Conservation (phyloP, 2,113 vertebrate species). For the Martes martes region DNA sequence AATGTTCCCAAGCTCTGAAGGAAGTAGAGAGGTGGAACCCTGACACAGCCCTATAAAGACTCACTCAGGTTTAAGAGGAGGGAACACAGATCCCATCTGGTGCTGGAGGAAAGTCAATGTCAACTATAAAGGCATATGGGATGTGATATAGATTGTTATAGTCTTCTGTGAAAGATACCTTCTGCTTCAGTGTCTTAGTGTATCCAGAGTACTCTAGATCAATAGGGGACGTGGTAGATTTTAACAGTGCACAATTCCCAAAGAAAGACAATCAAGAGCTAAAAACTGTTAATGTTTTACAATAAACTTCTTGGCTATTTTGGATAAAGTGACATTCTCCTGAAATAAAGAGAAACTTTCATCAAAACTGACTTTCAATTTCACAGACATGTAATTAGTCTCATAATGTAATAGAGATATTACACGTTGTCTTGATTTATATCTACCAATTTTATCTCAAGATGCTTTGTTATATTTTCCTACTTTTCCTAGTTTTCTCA, state of each 20-base stretch:
- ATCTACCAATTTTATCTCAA: constrained; percentile 61
- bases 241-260: neutral
- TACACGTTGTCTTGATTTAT: constrained; percentile 66
- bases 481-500: constrained; percentile 58
- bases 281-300: constrained; percentile 8
- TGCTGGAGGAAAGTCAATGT: neutral
- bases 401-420: constrained; percentile 63
- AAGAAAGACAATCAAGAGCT: neutral
- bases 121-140: neutral
- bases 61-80: neutral
- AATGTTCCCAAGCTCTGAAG: neutral
- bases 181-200: neutral
- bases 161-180: neutral
- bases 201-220: neutral
- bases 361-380: constrained; percentile 66
- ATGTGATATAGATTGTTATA: neutral
- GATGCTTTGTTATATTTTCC: constrained; percentile 55
- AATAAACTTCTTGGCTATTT: constrained; percentile 39
- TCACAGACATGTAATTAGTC: constrained; percentile 56
- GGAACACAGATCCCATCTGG: neutral
- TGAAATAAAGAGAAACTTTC: constrained; percentile 50
- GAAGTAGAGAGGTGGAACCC: neutral
- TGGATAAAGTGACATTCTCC: constrained; percentile 28
- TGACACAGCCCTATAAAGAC: neutral
- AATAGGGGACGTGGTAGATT: neutral